phyloP scores from a whole-genome alignment of 2,888 invertebrate genomes.

The Blomia tropicalis region DNA sequence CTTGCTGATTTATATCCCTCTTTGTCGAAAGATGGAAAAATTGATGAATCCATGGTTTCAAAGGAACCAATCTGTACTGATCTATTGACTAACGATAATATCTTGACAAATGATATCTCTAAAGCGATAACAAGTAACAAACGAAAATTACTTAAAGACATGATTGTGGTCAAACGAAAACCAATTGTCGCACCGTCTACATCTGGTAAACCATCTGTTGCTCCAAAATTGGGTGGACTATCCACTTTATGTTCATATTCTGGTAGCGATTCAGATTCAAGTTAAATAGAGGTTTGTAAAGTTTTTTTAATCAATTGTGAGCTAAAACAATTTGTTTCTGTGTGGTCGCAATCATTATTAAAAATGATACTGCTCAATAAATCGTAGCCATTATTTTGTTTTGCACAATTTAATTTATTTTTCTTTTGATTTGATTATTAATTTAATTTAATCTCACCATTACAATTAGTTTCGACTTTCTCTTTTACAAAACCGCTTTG shows the following conservation, averaged over 20 bases:
- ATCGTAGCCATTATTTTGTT: no score
- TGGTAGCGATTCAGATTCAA: slow-evolving; percentile 3
- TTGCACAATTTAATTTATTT: no score
- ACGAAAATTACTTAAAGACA: slow-evolving; percentile 3
- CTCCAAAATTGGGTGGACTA: background rate
- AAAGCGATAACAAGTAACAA: slow-evolving; percentile 32
- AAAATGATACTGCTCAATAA: no score
- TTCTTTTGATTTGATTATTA: no score
- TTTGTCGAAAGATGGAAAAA: background rate
- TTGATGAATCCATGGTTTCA: background rate
- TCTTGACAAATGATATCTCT: slow-evolving; percentile 27
- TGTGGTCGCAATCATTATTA: no score
- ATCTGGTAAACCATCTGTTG: background rate
- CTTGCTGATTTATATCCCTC: background rate
- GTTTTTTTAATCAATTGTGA: background rate
- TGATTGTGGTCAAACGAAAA: slow-evolving; percentile 6
- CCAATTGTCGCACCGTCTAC: background rate
- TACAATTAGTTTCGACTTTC: no score
- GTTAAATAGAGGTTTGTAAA: background rate
- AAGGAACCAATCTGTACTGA: slow-evolving; percentile 33
- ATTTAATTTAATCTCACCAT: no score
- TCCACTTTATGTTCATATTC: background rate
- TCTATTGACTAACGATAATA: slow-evolving; percentile 31
- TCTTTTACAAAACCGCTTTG: no score
- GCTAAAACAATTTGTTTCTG: no score